Percentiles rank a stretch among this genome's conserved stretches.
phyloP scores from a whole-genome alignment of 2,113 vertebrate genomes.

The Caracal caracal region DNA sequence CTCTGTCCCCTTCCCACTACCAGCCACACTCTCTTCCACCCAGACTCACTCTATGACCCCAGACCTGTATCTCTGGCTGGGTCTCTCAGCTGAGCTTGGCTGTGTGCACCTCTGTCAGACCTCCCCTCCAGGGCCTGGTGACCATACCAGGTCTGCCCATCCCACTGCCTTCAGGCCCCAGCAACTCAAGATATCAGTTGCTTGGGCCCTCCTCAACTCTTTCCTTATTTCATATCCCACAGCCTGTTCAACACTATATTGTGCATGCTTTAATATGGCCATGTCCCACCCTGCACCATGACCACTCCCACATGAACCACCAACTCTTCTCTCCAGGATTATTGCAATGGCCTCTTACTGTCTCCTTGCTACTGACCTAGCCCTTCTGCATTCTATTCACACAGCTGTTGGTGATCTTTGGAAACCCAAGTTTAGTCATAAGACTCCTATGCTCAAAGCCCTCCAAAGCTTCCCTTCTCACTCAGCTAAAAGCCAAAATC shows the following conservation, averaged over 20 bases:
- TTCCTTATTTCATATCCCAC: background rate
- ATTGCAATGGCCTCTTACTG: background rate
- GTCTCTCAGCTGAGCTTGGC: background rate
- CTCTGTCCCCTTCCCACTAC: background rate
- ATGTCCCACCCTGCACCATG: background rate
- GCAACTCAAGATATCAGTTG: background rate
- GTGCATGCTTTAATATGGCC: accelerated
- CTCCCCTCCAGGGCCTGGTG: accelerated
- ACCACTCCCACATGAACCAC: accelerated
- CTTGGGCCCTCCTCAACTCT: accelerated
- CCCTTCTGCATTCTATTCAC: background rate
- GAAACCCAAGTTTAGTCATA: background rate
- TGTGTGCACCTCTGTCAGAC: accelerated
- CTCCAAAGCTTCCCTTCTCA: background rate
- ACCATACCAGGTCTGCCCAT: accelerated
- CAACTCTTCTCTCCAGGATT: background rate
- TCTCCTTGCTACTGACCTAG: background rate
- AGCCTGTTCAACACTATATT: background rate
- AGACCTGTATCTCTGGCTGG: background rate
- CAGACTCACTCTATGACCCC: background rate
- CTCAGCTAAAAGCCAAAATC: background rate
- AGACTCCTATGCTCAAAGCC: background rate
- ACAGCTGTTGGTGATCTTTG: background rate
- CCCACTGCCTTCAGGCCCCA: too few species aligned
- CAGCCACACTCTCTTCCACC: background rate